Conservation (phyloP, 2,888 invertebrate species). For the Trissoscelio sp. region DNA sequence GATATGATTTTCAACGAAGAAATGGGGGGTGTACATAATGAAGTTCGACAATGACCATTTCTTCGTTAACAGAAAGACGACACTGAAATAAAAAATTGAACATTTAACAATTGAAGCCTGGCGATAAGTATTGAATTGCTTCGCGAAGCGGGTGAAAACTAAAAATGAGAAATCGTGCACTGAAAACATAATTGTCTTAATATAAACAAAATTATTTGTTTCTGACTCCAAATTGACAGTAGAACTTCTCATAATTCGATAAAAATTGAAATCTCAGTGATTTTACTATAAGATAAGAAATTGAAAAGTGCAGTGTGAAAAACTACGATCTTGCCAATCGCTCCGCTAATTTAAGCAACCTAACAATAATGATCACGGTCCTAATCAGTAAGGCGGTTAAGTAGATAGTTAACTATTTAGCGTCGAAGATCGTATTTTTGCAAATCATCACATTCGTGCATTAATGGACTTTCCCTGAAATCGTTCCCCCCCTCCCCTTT, state of each 20-base stretch:
- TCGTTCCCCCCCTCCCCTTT: constrained; percentile 29
- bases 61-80: constrained; percentile 14
- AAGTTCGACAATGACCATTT: constrained; percentile 30
- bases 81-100: too few relatives aligned
- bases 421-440: constrained; percentile 76
- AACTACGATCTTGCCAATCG: constrained; percentile 61
- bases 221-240: too few relatives aligned
- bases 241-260: too few relatives aligned
- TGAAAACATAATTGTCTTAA: too few relatives aligned
- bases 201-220: too few relatives aligned
- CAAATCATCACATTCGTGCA: constrained; percentile 75
- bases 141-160: not conserved
- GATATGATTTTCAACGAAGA: constrained; percentile 36
- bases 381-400: constrained; percentile 47
- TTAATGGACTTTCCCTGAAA: constrained; percentile 67
- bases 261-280: too few relatives aligned
- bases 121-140: constrained; percentile 1
- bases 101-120: not conserved
- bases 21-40: constrained; percentile 53
- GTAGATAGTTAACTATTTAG: constrained; percentile 48
- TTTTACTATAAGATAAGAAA: too few relatives aligned
- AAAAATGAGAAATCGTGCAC: too few relatives aligned
- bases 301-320: constrained; percentile 9
- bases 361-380: constrained; percentile 43
- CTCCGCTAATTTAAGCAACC: constrained; percentile 36